phyloP scores from a whole-genome alignment of 2,797 vertebrate species.

The Siniperca undulata region DNA sequence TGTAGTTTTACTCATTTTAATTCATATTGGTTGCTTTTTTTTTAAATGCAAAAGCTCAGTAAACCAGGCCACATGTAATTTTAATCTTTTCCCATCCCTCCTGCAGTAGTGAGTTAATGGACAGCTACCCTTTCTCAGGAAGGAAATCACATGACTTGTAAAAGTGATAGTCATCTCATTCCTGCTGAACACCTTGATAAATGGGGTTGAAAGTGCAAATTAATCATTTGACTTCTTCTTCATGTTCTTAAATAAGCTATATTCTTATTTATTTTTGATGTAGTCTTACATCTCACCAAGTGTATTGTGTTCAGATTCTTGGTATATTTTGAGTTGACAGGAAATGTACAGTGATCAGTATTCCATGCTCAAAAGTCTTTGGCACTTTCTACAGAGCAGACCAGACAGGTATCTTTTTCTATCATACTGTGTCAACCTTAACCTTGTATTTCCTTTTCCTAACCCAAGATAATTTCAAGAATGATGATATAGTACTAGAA shows the following conservation, averaged over 20 bases:
- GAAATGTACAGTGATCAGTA: conserved; percentile 66
- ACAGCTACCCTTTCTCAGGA: conserved; percentile 72
- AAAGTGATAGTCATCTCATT: conserved; percentile 38
- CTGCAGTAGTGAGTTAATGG: conserved; percentile 45
- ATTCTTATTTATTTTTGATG: conserved; percentile 47
- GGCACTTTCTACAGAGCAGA: conserved; percentile 71
- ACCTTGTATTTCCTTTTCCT: conserved; percentile 77
- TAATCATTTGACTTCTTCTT: conserved; percentile 39
- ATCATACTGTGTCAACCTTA: conserved; percentile 73
- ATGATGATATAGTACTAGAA: conserved; percentile 76
- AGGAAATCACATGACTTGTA: conserved; percentile 67
- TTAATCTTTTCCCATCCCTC: conserved; percentile 24
- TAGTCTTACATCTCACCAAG: conserved; percentile 53
- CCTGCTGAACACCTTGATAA: conserved; percentile 45
- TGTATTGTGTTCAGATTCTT: conserved; percentile 62
- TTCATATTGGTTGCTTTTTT: conserved; percentile 29
- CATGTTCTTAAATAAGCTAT: conserved; percentile 66
- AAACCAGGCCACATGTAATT: conserved; percentile 28
- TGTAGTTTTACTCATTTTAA: conserved; percentile 17
- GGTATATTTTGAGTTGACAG: conserved; percentile 54
- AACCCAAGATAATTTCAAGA: conserved; percentile 73
- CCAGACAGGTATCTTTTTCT: conserved; percentile 68
- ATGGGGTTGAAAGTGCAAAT: conserved; percentile 50
- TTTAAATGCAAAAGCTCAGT: conserved; percentile 5
- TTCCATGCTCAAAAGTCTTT: conserved; percentile 56